Percentiles rank a stretch among this genome's conserved stretches.
These are phyloP conservation scores for Poeciliopsis prolifica DNA, from an alignment of 2,113 vertebrate species.

Conservation along the genomic window DNA sequence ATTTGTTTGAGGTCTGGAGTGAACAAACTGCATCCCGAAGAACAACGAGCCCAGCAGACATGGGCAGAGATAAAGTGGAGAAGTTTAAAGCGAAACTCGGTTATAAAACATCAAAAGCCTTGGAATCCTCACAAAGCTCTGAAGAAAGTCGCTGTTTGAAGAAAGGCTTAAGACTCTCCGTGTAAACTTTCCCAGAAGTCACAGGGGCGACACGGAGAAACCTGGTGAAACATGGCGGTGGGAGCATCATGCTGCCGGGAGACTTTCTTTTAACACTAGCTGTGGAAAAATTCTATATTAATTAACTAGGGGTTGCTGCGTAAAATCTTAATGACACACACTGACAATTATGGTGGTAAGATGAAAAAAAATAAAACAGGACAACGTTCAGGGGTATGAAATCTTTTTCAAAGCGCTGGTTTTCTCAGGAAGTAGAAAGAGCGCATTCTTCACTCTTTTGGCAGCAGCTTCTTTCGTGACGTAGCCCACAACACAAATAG, in stretches of 20 bases:
- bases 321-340: too few relatives aligned
- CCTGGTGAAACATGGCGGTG: background rate
- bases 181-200: background rate
- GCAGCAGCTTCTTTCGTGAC: slow-evolving; percentile 42
- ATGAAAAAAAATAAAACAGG: background rate
- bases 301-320: background rate
- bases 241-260: too few relatives aligned
- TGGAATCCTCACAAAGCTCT: background rate
- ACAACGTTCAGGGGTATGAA: background rate
- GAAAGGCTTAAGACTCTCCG: background rate
- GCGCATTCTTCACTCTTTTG: background rate
- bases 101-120: background rate
- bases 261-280: background rate
- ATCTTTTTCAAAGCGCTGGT: background rate
- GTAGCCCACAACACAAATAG: slow-evolving; percentile 35
- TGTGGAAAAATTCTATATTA: background rate
- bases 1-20: background rate
- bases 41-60: background rate
- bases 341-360: background rate
- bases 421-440: background rate
- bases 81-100: background rate
- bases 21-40: background rate
- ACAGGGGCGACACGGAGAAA: background rate
- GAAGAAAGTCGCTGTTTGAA: background rate
- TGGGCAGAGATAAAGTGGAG: background rate